Conservation (phyloP, 2,888 invertebrate genomes). For the Schizaphis graminum region DNA sequence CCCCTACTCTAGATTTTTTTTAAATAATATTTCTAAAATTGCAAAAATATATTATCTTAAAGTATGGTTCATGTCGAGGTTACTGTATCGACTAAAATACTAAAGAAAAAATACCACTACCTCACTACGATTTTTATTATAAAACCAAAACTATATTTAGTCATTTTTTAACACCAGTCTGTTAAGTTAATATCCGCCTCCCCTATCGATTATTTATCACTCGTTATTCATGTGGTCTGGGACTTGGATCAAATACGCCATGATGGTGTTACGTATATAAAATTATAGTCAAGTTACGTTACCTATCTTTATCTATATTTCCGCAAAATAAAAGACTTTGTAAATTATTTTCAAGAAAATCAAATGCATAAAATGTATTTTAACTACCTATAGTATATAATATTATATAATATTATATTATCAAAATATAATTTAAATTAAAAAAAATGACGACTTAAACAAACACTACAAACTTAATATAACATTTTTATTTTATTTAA, state of each 20-base stretch:
- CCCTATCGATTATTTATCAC: background rate
- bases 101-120: background rate
- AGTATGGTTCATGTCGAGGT: constrained; percentile 44
- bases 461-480: too few relatives aligned
- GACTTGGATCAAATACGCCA: background rate
- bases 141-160: background rate
- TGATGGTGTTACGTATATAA: background rate
- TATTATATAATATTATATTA: background rate
- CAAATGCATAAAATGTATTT: background rate
- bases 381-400: too few relatives aligned
- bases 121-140: background rate
- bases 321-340: background rate
- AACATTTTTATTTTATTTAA: too few relatives aligned
- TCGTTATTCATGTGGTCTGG: background rate
- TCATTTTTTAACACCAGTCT: background rate
- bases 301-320: background rate
- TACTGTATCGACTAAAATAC: constrained; percentile 1
- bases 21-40: background rate
- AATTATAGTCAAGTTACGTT: background rate
- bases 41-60: background rate
- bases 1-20: background rate
- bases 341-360: background rate
- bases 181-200: background rate
- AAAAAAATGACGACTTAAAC: background rate
- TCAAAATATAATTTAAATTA: background rate